Evolutionary conservation across 2,113 vertebrate species (phyloP).

Genomic region (Oncorhynchus kisutch): DNA sequence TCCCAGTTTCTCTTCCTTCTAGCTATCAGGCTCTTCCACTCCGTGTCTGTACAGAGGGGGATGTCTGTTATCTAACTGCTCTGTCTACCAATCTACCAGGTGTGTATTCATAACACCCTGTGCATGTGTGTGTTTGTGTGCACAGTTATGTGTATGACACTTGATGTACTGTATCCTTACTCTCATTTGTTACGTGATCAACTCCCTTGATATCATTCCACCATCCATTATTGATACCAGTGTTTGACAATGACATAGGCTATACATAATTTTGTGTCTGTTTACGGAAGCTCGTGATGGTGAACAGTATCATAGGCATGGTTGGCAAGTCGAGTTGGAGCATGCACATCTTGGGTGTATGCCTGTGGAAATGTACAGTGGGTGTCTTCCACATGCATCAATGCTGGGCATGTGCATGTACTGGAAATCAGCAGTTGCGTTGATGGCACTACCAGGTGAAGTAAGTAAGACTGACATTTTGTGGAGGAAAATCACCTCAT

Average conservation of each 20-base stretch:
- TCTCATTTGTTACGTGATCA: constrained; percentile 45
- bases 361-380: neutral
- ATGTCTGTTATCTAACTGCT: constrained; percentile 80
- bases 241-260: constrained; percentile 44
- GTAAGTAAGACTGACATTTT: neutral
- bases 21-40: constrained; percentile 62
- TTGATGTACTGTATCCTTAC: too few relatives aligned
- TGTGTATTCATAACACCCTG: constrained; percentile 72
- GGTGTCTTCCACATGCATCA: neutral
- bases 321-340: too few relatives aligned
- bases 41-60: constrained; percentile 69
- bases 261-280: constrained; percentile 6
- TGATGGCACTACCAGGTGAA: neutral
- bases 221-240: constrained; percentile 52
- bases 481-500: neutral
- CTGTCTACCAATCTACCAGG: constrained; percentile 72
- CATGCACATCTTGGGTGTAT: neutral
- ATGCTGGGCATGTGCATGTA: neutral
- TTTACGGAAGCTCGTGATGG: neutral
- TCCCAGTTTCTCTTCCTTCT: constrained; percentile 56
- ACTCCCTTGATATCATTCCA: constrained; percentile 39
- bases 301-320: too few relatives aligned
- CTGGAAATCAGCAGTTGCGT: neutral
- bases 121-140: constrained; percentile 7
- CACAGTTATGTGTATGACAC: too few relatives aligned